phyloP scores from a whole-genome alignment of 2,797 vertebrate species.

The Rhinichthys osculus region DNA sequence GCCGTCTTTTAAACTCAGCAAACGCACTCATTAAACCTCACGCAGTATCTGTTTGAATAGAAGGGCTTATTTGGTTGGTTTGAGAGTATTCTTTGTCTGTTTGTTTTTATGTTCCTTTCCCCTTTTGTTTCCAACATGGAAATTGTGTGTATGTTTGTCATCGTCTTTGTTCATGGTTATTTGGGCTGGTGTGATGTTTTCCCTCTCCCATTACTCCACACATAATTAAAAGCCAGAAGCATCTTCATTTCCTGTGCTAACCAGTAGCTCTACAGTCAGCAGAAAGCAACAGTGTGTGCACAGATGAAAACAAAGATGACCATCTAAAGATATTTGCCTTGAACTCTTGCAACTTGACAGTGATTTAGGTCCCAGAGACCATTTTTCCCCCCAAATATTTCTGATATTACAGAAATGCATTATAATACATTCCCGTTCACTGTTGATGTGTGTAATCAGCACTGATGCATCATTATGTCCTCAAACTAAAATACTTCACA shows the following conservation, averaged over 20 bases:
- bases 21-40: neutral
- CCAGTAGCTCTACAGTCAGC: constrained; percentile 53
- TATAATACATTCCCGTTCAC: neutral
- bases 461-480: neutral
- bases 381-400: neutral
- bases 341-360: neutral
- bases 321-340: constrained; percentile 1
- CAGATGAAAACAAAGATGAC: constrained; percentile 47
- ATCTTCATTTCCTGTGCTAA: constrained; percentile 60
- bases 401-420: neutral
- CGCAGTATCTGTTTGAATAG: neutral
- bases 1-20: neutral
- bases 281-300: constrained; percentile 37
- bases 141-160: constrained; percentile 53
- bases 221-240: constrained; percentile 62
- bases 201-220: constrained; percentile 32
- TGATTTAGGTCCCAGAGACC: neutral
- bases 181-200: constrained; percentile 51
- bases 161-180: constrained; percentile 33
- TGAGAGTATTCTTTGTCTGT: neutral
- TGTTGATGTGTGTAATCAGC: neutral
- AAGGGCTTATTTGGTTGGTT: neutral
- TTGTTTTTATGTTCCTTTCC: neutral
- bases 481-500: neutral
- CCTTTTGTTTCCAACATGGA: constrained; percentile 26